Evolutionary conservation across 1,140 invertebrate genomes (phyloP).

Genomic region (Aphelinus atriplicis): DNA sequence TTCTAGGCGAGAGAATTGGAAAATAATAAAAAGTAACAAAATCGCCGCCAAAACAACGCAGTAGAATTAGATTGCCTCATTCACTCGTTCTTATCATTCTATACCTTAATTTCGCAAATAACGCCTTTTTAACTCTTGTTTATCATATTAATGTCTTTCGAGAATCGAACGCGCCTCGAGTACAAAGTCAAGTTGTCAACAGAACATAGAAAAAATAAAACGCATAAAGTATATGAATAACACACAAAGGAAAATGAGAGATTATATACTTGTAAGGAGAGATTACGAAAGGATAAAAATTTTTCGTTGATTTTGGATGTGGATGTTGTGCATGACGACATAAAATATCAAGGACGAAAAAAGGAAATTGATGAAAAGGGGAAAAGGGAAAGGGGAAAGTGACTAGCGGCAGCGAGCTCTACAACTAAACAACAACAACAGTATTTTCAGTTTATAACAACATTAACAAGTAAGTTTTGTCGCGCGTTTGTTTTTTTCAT

Average conservation of each 20-base stretch:
- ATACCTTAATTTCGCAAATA: slow-evolving; percentile 39
- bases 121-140: slow-evolving; percentile 18
- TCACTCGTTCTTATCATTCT: slow-evolving; percentile 22
- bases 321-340: slow-evolving; percentile 8
- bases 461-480: slow-evolving; percentile 67
- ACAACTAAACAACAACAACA: slow-evolving; percentile 69
- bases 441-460: slow-evolving; percentile 68
- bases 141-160: slow-evolving; percentile 32
- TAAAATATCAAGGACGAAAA: slow-evolving; percentile 6
- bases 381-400: slow-evolving; percentile 53
- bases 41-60: slow-evolving; percentile 21
- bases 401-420: slow-evolving; percentile 67
- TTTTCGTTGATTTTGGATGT: slow-evolving; percentile 23
- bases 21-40: slow-evolving; percentile 35
- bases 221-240: slow-evolving; percentile 34
- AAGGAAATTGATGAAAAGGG: slow-evolving; percentile 24
- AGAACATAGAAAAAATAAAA: slow-evolving; percentile 39
- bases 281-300: slow-evolving; percentile 32
- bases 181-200: slow-evolving; percentile 41
- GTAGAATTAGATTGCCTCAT: slow-evolving; percentile 9
- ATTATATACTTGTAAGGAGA: slow-evolving; percentile 31
- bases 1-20: slow-evolving; percentile 37
- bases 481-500: slow-evolving; percentile 50
- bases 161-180: slow-evolving; percentile 37
- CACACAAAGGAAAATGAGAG: slow-evolving; percentile 28